Evolutionary conservation across 2,888 invertebrate species (phyloP), one percentile per base, ranked within the genome.

Genomic region (Mycalesis mineus): DNA sequence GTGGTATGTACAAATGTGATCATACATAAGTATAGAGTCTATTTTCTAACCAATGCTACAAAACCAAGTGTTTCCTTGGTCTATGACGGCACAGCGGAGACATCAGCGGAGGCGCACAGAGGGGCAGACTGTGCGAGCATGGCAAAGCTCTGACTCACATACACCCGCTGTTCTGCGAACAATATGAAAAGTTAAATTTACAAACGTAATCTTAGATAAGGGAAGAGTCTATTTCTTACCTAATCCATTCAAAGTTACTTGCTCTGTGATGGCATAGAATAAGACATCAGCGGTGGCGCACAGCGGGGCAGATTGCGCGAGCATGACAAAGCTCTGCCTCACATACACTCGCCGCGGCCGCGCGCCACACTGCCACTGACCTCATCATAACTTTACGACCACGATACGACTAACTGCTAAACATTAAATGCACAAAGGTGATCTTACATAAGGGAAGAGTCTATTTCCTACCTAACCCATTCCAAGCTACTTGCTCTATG

Each of bases 241-340:
- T n/a, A n/a, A n/a, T n/a, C n/a, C n/a, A n/a, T n/a, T n/a, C n/a
- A n/a, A n/a, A n/a, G n/a, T n/a, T n/a, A n/a, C n/a, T n/a, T 14
- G 17, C n/a, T 51, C 54, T 57, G 31, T 61, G 57, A 31, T n/a
- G 31, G 11, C 51, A 55, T 58, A 58, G 61, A 86, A 78, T 84
- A 69, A 86, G 82, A 73, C 76, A 72, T 85, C 66, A 59, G 66
- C 68, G 67, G 72, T 74, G 70, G 72, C 65, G 59, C 80, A 13
- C 84, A 84, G 87, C 85, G 75, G 87, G 68, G 84, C 74, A 86
- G 81, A 88, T 88, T 88, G 86, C 80, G 72, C 70, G 75, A 73
- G 78, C 82, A 85, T 88, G 88, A 88, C 88, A 75, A 81, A 81
- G 85, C 85, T 76, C 68, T 69, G 68, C 69, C 67, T 67, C 68